These are phyloP conservation scores for Hermetia illucens DNA, from an alignment of 1,140 invertebrate species.

Conservation along the genomic window DNA sequence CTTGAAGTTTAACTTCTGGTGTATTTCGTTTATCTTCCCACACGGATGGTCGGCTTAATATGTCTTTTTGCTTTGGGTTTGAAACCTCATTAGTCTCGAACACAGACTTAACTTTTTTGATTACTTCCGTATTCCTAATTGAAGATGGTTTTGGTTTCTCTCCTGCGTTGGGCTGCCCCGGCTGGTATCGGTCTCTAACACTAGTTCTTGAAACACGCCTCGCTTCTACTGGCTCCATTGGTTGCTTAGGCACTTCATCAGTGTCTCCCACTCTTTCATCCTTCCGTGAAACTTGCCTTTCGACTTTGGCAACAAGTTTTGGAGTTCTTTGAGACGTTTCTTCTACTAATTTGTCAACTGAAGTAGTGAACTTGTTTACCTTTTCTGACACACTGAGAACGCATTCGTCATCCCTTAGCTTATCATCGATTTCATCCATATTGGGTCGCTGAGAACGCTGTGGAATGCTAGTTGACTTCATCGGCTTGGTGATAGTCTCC, in stretches of 20 bases:
- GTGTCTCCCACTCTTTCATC: slow-evolving; percentile 26
- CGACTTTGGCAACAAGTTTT: slow-evolving; percentile 29
- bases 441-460: slow-evolving; percentile 33
- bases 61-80: slow-evolving; percentile 29
- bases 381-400: slow-evolving; percentile 43
- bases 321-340: slow-evolving; percentile 24
- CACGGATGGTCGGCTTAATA: slow-evolving; percentile 34
- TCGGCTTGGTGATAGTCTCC: slow-evolving; percentile 36
- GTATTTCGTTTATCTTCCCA: slow-evolving; percentile 14
- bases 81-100: slow-evolving; percentile 45
- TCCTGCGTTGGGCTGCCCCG: no score
- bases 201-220: slow-evolving; percentile 4
- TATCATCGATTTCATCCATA: slow-evolving; percentile 37
- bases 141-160: slow-evolving; percentile 2
- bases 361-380: slow-evolving; percentile 42
- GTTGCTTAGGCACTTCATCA: slow-evolving; percentile 14
- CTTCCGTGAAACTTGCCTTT: slow-evolving; percentile 31
- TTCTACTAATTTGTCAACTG: slow-evolving; percentile 36
- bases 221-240: slow-evolving; percentile 4
- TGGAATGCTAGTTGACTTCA: slow-evolving; percentile 26
- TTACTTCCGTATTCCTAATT: slow-evolving; percentile 40
- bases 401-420: slow-evolving; percentile 38
- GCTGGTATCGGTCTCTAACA: no score
- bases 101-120: slow-evolving; percentile 46
- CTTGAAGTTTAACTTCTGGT: slow-evolving; percentile 4